Conservation (phyloP, 2,888 invertebrate species). For the Idaea aversata region DNA sequence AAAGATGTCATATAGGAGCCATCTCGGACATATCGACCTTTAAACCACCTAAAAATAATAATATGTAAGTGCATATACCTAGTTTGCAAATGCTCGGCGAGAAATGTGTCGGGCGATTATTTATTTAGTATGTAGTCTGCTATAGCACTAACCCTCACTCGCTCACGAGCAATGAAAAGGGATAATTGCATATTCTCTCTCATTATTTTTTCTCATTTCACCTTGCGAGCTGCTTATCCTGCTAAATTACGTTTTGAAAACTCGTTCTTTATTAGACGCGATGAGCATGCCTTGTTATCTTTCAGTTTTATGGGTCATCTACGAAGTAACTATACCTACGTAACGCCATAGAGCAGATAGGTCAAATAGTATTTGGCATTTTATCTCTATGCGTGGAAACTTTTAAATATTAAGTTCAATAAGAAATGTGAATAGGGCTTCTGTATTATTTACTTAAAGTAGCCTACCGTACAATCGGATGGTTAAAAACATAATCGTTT, state of each 20-base stretch:
- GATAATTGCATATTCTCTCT: slow-evolving; percentile 61
- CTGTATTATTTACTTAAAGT: too few relatives aligned
- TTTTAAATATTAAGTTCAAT: too few relatives aligned
- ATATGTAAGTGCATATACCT: too few relatives aligned
- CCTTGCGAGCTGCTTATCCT: slow-evolving; percentile 48
- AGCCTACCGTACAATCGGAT: too few relatives aligned
- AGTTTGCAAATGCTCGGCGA: too few relatives aligned
- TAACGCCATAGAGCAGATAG: neutral
- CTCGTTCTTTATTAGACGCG: slow-evolving; percentile 30
- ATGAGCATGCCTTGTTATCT: slow-evolving; percentile 22
- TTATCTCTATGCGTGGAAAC: too few relatives aligned
- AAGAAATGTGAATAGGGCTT: too few relatives aligned
- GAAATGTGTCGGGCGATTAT: neutral
- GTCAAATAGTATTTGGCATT: too few relatives aligned
- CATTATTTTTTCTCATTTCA: slow-evolving; percentile 61
- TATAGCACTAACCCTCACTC: slow-evolving; percentile 23
- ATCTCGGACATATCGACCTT: too few relatives aligned
- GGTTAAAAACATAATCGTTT: too few relatives aligned
- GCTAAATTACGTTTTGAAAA: slow-evolving; percentile 51
- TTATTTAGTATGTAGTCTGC: slow-evolving; percentile 14
- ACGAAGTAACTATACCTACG: neutral
- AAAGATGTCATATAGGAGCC: too few relatives aligned
- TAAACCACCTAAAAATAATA: too few relatives aligned
- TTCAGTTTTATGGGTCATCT: slow-evolving; percentile 21
- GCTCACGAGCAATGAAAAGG: slow-evolving; percentile 52